Evolutionary conservation across 2,797 vertebrate species (phyloP), one percentile per base, ranked within the genome.

Genomic region (Salarias fasciatus): DNA sequence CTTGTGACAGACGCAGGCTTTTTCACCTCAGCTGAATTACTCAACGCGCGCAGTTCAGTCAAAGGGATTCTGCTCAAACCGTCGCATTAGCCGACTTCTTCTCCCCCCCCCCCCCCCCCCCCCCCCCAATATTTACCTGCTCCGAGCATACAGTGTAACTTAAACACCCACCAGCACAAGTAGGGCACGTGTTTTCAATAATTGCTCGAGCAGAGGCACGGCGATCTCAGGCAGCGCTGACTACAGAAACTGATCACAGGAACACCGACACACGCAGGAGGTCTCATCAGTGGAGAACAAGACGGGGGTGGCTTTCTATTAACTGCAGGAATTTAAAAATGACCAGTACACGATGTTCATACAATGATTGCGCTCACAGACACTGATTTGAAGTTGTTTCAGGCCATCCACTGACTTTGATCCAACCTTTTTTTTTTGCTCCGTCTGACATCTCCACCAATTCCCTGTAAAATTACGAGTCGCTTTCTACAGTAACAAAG

Each of bases 111-210:
- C n/a, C n/a, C n/a, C n/a, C n/a, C n/a, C n/a, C n/a, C n/a, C n/a
- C n/a, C n/a, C n/a, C 38, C 33, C 60, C 68, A 86, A 86, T 85
- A 86, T 88, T 80, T 75, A 70, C 76, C 77, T 41, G 67, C 75
- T 81, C 41, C 49, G 2, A 74, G 79, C 66, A 38, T 59, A 77
- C 37, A 55, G 8, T 54, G 38, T 40, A 80, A 80, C 66, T 76
- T 72, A 69, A 88, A 82, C 51, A 82, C 63, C 75, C 72, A n/a
- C 45, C 40, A 58, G 64, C 40, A 38, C 69, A 83, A 79, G 61
- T 75, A 37, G 72, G 72, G 75, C 73, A 72, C 48, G 61, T 74
- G 76, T 75, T 85, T 79, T 42, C 54, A 58, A 74, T 80, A 80
- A 82, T 71, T 70, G 68, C 75, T 75, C 40, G 63, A 69, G 59